phyloP scores from a whole-genome alignment of 2,113 vertebrate genomes.

The Candoia aspera region DNA sequence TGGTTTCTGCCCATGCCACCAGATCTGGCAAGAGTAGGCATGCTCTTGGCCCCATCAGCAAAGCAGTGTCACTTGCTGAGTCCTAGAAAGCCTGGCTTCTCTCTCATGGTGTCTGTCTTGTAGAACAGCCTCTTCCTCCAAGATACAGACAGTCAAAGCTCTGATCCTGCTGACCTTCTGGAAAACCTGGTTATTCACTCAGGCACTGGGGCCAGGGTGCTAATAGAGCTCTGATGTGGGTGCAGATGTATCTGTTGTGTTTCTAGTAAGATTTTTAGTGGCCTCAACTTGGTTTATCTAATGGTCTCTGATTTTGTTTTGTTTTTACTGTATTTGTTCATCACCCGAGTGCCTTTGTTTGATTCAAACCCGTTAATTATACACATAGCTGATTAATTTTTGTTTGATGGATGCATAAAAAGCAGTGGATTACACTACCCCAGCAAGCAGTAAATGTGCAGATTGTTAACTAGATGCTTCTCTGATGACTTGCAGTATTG shows the following conservation, averaged over 20 bases:
- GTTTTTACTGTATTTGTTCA: background rate
- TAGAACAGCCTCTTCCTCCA: background rate
- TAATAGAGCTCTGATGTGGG: background rate
- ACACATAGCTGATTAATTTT: background rate
- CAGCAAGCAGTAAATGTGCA: background rate
- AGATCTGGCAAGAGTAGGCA: background rate
- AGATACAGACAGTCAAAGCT: background rate
- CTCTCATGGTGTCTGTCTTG: background rate
- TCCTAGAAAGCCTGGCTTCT: background rate
- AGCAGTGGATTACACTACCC: no score
- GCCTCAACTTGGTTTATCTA: background rate
- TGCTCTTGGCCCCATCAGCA: background rate
- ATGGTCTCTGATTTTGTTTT: background rate
- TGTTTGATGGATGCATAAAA: background rate
- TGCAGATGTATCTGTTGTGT: background rate
- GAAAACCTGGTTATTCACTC: background rate
- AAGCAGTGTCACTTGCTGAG: background rate
- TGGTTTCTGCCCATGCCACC: background rate
- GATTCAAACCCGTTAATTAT: background rate
- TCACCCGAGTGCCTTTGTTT: background rate
- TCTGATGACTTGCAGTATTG: background rate
- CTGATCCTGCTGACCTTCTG: background rate
- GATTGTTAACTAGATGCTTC: background rate
- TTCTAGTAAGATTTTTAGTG: background rate
- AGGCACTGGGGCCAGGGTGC: background rate